Conservation (phyloP, 2,113 vertebrate species). For the Strigops habroptila region DNA sequence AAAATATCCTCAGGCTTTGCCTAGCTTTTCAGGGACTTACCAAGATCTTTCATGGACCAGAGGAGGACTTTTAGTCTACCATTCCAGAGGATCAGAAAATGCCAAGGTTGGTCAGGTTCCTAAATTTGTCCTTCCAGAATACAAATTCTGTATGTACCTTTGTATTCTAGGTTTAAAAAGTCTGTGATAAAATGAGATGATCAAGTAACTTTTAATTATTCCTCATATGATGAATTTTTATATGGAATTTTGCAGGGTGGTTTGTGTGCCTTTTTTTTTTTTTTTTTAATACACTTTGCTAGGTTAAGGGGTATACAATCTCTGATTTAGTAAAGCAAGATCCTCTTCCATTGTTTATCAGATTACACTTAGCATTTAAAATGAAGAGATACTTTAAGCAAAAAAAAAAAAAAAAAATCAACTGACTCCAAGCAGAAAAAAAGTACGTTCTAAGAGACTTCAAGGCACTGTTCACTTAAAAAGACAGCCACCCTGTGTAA, state of each 20-base stretch:
- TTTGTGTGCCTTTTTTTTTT: rapidly evolving
- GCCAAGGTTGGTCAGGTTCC: background rate
- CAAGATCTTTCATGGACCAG: background rate
- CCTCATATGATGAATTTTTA: background rate
- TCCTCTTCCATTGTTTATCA: background rate
- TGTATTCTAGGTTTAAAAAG: background rate
- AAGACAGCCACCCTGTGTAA: background rate
- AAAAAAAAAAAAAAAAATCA: background rate
- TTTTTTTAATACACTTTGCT: background rate
- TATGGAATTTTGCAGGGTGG: background rate
- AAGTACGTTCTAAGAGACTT: background rate
- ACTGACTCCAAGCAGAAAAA: background rate
- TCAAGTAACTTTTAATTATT: background rate
- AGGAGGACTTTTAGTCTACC: background rate
- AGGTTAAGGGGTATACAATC: background rate
- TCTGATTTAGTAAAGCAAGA: background rate
- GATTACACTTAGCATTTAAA: background rate
- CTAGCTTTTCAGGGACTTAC: background rate
- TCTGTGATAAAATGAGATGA: background rate
- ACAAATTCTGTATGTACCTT: background rate
- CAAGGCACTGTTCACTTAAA: background rate
- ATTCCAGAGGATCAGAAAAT: background rate
- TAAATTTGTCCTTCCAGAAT: background rate
- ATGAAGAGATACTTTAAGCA: background rate
- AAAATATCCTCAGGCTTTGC: constrained; percentile 3